A percentile compares a stretch with the other conserved stretches of the same genome.
These are phyloP conservation scores for Nemotelus nigrinus DNA, from an alignment of 2,888 invertebrate species.

Conservation along the genomic window DNA sequence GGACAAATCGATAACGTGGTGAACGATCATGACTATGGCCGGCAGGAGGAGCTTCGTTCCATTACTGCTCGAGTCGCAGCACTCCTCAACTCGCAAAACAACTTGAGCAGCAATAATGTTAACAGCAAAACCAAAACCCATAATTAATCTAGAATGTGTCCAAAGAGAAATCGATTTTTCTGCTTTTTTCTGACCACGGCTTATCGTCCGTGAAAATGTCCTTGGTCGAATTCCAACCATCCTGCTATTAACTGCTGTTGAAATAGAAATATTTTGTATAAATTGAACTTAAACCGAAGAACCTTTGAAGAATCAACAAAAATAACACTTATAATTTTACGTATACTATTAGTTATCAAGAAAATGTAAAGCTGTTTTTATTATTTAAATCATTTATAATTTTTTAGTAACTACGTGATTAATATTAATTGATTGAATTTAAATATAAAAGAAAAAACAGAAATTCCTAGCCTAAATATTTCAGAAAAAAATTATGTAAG, in stretches of 20 bases:
- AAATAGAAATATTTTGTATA: background rate
- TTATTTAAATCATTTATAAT: conserved; percentile 28
- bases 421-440: conserved; percentile 33
- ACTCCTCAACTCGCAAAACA: conserved; percentile 9
- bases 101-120: conserved; percentile 1
- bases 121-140: conserved; percentile 6
- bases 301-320: conserved; percentile 3
- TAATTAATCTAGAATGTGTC: conserved; percentile 6
- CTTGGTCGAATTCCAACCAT: no score
- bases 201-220: no score
- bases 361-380: conserved; percentile 25
- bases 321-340: conserved; percentile 14
- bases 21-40: conserved; percentile 47
- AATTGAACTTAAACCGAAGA: no score
- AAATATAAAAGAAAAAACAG: conserved; percentile 21
- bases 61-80: conserved; percentile 35
- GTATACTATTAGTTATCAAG: conserved; percentile 11
- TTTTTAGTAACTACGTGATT: conserved; percentile 34
- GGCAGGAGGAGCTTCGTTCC: conserved; percentile 41
- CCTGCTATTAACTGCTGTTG: background rate
- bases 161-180: background rate
- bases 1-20: conserved; percentile 49
- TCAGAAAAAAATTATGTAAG: conserved; percentile 33
- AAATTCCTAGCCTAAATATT: conserved; percentile 31
- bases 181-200: background rate